Evolutionary conservation across 2,888 invertebrate species (phyloP).

Genomic region (Gasteruption jaculator): DNA sequence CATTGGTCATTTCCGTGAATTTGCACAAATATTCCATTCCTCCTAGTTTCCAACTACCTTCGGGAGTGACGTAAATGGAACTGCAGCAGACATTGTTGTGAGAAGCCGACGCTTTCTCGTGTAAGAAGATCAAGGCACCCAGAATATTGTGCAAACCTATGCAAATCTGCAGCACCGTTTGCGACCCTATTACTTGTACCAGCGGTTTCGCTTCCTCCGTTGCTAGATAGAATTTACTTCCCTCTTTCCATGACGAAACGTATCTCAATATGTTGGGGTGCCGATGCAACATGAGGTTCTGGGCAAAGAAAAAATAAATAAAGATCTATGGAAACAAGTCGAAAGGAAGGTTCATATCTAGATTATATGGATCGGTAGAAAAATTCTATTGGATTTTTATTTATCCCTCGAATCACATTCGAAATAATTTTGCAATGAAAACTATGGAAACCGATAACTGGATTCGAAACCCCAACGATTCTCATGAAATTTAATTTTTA

Average conservation of each 20-base stretch:
- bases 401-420: not conserved
- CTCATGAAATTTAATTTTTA: no score
- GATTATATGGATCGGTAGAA: no score
- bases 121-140: constrained; percentile 77
- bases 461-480: no score
- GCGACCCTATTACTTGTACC: constrained; percentile 60
- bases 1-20: constrained; percentile 62
- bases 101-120: constrained; percentile 73
- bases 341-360: no score
- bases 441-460: no score
- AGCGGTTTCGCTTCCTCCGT: constrained; percentile 81
- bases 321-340: not conserved
- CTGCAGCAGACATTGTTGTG: constrained; percentile 81
- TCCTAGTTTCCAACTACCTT: constrained; percentile 85
- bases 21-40: constrained; percentile 78
- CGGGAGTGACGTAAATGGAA: constrained; percentile 76
- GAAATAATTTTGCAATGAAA: not conserved
- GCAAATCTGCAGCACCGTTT: constrained; percentile 77
- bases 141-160: constrained; percentile 78
- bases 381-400: no score
- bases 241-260: constrained; percentile 74
- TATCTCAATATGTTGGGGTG: constrained; percentile 85
- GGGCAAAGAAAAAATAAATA: constrained; percentile 19
- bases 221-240: constrained; percentile 71
- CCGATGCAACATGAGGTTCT: constrained; percentile 82